Evolutionary conservation across 2,888 invertebrate species (phyloP), one percentile per base, ranked within the genome.

Genomic region (Zootermopsis nevadensis): DNA sequence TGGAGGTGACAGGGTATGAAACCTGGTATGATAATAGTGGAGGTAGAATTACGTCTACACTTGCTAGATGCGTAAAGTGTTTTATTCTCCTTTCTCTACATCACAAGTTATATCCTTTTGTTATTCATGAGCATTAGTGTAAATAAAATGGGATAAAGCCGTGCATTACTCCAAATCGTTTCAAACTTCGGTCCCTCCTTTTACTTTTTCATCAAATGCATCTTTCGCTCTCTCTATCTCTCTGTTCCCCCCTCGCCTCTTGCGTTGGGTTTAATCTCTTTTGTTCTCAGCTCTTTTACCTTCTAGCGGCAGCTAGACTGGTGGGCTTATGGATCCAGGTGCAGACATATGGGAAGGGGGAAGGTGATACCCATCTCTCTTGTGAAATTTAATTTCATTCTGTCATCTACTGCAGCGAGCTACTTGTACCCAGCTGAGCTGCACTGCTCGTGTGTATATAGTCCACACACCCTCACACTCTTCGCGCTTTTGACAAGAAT

Each of bases 281-380:
- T 82, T 82, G 82, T 82, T 82, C 82, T 82, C 77, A 79, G 79
- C 67, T 82, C 77, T 82, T 82, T 82, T 76, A 82, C 82, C 77
- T 82, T 82, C 55, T 82, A 82, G 69, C 69, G 10, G 27, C 60
- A n/a, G 60, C 60, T 10, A 15, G 60, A 27, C 60, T 60, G 60
- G 60, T 60, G 60, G 27, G 60, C 60, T 60, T 27, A 69, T 30
- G 74, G 74, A 35, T 74, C 74, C 74, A 74, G 74, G 74, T 74
- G 74, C 74, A 42, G 74, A 35, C 74, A n/a, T 35, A 74, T 74
- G 74, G 38, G 66, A 6, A n/a, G 27, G 66, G 31, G 38, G 74
- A 24, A 22, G 31, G 8, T 38, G 74, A 74, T 74, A 33, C 69
- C 69, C 69, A 74, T 74, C 74, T 74, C 38, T 74, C 74, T 74